A percentile compares a stretch with the other conserved stretches of the same genome.
These are phyloP conservation scores for Engystomops pustulosus DNA, from an alignment of 2,113 vertebrate genomes.

Conservation along the genomic window DNA sequence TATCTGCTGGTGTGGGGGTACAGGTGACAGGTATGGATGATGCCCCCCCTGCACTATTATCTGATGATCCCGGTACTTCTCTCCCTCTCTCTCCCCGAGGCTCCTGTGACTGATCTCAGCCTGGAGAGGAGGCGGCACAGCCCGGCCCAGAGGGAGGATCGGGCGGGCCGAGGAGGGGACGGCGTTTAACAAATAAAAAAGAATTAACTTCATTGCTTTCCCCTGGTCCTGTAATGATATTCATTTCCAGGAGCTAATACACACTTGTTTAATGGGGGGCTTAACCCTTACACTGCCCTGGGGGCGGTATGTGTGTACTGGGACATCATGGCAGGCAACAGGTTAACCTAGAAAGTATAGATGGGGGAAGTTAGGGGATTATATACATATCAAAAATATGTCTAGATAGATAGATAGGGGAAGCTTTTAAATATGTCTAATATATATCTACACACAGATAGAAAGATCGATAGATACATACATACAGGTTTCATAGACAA, in stretches of 20 bases:
- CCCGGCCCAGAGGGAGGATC: constrained; percentile 89
- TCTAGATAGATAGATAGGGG: too few relatives aligned
- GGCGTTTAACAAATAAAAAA: constrained; percentile 88
- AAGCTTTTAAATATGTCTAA: too few relatives aligned
- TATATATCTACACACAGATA: too few relatives aligned
- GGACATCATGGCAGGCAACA: constrained; percentile 17
- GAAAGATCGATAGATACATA: too few relatives aligned
- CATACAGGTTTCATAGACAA: too few relatives aligned
- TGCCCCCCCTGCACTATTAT: constrained; percentile 63
- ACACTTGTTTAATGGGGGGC: constrained; percentile 76
- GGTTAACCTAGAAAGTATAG: constrained; percentile 10
- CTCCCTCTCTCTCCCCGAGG: constrained; percentile 71
- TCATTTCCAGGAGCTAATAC: constrained; percentile 81
- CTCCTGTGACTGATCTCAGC: constrained; percentile 84
- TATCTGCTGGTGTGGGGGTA: too few relatives aligned
- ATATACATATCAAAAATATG: too few relatives aligned
- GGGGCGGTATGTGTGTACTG: background rate
- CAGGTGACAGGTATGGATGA: constrained; percentile 71
- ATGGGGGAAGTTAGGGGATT: too few relatives aligned
- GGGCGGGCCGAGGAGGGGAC: constrained; percentile 86
- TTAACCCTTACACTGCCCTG: constrained; percentile 40
- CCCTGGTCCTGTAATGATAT: constrained; percentile 81
- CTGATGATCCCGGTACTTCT: constrained; percentile 68
- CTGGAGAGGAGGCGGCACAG: constrained; percentile 91
- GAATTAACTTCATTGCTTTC: constrained; percentile 87